A percentile compares a stretch with the other conserved stretches of the same genome.
These are phyloP conservation scores for Hycleus phaleratus DNA, from an alignment of 1,140 invertebrate genomes.

Conservation along the genomic window DNA sequence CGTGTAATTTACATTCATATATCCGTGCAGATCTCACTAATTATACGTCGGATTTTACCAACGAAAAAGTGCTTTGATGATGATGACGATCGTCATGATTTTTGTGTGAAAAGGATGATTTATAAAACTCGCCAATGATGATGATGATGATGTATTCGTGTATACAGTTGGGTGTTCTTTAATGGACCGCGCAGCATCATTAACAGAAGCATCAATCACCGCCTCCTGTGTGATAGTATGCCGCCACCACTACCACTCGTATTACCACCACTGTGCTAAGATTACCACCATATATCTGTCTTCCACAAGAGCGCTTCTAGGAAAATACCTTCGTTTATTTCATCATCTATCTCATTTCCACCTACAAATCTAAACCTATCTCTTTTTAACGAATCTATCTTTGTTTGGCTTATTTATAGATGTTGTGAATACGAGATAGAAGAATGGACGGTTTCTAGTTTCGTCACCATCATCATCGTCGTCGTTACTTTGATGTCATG, in stretches of 20 bases:
- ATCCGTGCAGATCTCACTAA: too few relatives aligned
- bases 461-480: too few relatives aligned
- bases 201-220: constrained; percentile 15
- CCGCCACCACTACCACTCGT: not conserved
- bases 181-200: constrained; percentile 9
- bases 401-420: too few relatives aligned
- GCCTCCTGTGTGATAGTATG: constrained; percentile 8
- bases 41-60: not conserved
- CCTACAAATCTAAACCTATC: not conserved
- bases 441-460: too few relatives aligned
- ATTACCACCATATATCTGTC: not conserved
- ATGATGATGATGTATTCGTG: not conserved
- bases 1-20: too few relatives aligned
- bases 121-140: not conserved
- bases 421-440: too few relatives aligned
- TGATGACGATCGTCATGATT: not conserved
- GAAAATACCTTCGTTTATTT: constrained; percentile 1
- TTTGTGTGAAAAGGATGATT: not conserved
- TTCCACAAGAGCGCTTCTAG: not conserved
- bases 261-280: constrained; percentile 5
- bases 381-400: too few relatives aligned
- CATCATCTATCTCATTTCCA: not conserved
- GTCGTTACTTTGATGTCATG: too few relatives aligned
- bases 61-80: not conserved
- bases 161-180: not conserved